Base-by-base conservation (phyloP, 2,888 invertebrate species). In the Chirona hameri region DNA sequence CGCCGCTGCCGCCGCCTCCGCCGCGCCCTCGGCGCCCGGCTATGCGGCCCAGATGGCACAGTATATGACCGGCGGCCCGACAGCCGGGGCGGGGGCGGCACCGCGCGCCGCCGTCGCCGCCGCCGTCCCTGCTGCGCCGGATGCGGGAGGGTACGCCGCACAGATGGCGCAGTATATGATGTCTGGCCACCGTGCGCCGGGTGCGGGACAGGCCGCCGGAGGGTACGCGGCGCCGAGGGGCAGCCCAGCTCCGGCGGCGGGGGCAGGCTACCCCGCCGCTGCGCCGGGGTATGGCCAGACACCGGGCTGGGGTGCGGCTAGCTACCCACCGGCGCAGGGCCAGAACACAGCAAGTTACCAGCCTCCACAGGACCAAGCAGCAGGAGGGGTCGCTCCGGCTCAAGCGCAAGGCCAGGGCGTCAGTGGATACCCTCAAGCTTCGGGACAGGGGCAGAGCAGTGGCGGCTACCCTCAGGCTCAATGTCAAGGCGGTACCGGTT, bases 1-100 rank as follows among this genome's bases (percentile, higher is more conserved):
- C n/a, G 29, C 52, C 24, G n/a, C n/a, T n/a, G 80, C 69, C 5
- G 82, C 81, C 79, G 82, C 81, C 21, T 84, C 69, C 79, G 81
- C 60, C 80, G 57, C 79, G 81, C 72, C 81, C 80, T 57, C 48
- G 24, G 27, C 39, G 31, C 48, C n/a, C n/a, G 72, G 31, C 31
- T 72, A 72, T 27, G 72, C 72, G 27, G 72, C 72, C 31, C 72
- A 72, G 31, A 72, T 72, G 72, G 72, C 72, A 4, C 72, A 72
- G 72, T 72, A 31, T 31, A 72, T 72, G 72, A 10, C 31, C 18
- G 72, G 31, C 29, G 18, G 31, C 24, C 31, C 29, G 72, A 18
- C 29, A 31, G 72, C 72, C 4, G 15, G 31, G 72, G 72, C 29
- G 72, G 31, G 31, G 31, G 27, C 72, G 72, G 72, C 72, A 18